Percentiles rank a stretch among this genome's conserved stretches.
Conservation (phyloP, 2,797 vertebrate genomes). For the Chloroceryle amazona region DNA sequence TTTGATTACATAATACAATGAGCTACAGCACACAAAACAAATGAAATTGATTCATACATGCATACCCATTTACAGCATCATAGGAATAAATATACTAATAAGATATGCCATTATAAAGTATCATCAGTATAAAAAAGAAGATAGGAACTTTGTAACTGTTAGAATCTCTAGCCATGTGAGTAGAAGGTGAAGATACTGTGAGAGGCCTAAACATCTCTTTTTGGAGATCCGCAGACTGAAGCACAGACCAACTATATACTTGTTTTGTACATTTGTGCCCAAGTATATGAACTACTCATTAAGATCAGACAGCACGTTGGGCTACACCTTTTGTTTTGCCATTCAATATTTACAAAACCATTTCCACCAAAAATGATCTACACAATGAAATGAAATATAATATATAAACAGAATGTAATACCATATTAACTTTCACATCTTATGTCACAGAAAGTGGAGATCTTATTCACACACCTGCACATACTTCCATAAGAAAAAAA, state of each 20-base stretch:
- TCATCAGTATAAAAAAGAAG: neutral
- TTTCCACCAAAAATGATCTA: neutral
- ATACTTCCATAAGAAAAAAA: neutral
- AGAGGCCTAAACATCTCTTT: neutral
- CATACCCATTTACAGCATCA: neutral
- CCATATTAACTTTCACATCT: neutral
- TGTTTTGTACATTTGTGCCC: neutral
- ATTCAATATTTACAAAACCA: neutral
- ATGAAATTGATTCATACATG: neutral
- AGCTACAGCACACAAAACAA: neutral
- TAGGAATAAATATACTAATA: neutral
- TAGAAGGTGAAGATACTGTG: neutral
- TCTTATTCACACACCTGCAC: neutral
- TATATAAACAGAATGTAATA: neutral
- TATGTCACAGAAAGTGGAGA: neutral
- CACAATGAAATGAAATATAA: neutral
- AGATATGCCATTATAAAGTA: neutral
- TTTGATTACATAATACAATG: neutral
- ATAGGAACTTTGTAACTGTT: neutral
- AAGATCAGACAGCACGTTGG: fast-evolving
- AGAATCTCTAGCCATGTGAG: neutral
- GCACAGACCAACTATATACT: neutral
- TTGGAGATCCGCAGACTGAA: neutral
- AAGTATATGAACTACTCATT: neutral
- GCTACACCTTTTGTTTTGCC: neutral